phyloP scores from a whole-genome alignment of 2,113 vertebrate species.

The Felis chaus region DNA sequence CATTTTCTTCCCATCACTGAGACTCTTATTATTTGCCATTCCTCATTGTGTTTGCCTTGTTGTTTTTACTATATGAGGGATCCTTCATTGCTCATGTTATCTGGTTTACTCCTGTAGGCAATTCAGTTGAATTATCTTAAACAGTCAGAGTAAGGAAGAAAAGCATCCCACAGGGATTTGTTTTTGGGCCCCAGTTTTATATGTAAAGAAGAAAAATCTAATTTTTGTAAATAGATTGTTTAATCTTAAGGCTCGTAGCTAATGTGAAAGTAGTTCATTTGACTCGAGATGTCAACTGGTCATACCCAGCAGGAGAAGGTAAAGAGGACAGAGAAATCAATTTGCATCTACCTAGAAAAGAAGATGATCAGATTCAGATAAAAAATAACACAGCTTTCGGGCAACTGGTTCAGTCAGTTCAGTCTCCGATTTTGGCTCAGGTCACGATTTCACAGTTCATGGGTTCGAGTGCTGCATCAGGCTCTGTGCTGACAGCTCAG shows the following conservation, averaged over 20 bases:
- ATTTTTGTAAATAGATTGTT: neutral
- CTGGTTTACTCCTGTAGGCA: neutral
- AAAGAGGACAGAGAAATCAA: constrained; percentile 14
- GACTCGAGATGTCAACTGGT: neutral
- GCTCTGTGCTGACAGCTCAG: too few species aligned
- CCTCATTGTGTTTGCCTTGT: neutral
- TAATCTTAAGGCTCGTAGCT: neutral
- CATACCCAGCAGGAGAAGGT: neutral
- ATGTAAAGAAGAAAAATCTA: neutral
- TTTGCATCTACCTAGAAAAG: neutral
- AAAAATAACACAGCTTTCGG: neutral
- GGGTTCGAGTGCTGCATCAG: too few species aligned
- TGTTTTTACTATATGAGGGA: neutral
- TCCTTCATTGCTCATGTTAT: neutral
- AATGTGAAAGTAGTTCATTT: neutral
- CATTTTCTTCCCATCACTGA: neutral
- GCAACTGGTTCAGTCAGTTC: too few species aligned
- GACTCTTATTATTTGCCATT: neutral
- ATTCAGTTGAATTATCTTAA: neutral
- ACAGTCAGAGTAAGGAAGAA: neutral
- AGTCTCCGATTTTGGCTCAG: too few species aligned
- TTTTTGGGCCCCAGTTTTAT: neutral
- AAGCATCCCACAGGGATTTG: neutral
- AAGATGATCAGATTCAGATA: neutral
- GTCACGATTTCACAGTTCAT: too few species aligned